A percentile compares a stretch with the other conserved stretches of the same genome.
Conservation (phyloP, 2,888 invertebrate genomes). For the Taenaris catops region DNA sequence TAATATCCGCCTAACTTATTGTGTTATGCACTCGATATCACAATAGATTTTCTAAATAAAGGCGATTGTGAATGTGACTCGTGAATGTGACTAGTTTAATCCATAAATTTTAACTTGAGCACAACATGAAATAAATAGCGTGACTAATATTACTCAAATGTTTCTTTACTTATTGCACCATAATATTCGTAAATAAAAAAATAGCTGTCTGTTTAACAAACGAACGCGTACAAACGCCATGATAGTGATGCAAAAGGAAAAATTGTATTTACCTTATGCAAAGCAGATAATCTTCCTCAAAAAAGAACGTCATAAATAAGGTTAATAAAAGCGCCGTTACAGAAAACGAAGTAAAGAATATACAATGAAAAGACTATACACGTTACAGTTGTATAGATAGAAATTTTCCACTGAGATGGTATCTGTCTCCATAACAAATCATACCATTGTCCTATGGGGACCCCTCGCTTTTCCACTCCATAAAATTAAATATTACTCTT, state of each 20-base stretch:
- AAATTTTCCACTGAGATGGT: conserved; percentile 44
- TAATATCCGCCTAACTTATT: too few species aligned
- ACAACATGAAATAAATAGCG: too few species aligned
- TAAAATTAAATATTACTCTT: conserved; percentile 64
- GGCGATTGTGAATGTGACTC: too few species aligned
- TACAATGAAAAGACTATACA: conserved; percentile 33
- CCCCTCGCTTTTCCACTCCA: conserved; percentile 62
- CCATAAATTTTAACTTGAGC: too few species aligned
- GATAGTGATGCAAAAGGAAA: conserved; percentile 7
- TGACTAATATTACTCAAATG: too few species aligned
- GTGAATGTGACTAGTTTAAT: too few species aligned
- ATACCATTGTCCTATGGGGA: conserved; percentile 54
- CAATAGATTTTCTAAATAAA: too few species aligned
- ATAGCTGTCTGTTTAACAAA: conserved; percentile 5
- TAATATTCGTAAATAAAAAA: conserved; percentile 15
- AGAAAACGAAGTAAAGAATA: conserved; percentile 27
- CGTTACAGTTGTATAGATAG: conserved; percentile 32
- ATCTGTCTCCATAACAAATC: conserved; percentile 59
- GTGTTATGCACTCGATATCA: too few species aligned
- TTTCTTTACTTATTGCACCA: too few species aligned
- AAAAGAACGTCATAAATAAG: conserved; percentile 38
- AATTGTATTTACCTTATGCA: conserved; percentile 21
- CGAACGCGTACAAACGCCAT: conserved; percentile 9
- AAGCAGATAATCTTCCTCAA: conserved; percentile 25
- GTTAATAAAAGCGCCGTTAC: conserved; percentile 40